Conservation (phyloP, 2,888 invertebrate species). For the Drosophila diplacantha region DNA sequence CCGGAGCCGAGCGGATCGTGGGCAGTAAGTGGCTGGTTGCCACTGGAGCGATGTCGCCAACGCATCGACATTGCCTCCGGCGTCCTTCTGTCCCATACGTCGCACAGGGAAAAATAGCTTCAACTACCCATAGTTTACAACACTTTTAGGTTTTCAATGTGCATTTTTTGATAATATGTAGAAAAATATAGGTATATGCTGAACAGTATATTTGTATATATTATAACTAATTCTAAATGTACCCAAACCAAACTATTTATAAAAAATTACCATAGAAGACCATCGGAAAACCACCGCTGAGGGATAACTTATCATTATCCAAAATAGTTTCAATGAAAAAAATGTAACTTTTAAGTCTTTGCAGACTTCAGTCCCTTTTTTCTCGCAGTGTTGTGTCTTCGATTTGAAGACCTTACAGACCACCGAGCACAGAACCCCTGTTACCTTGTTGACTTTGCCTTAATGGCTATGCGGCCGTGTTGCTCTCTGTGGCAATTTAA, state of each 20-base stretch:
- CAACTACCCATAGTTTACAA: too few relatives aligned
- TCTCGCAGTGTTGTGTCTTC: slow-evolving; percentile 7
- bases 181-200: too few relatives aligned
- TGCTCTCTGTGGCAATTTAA: slow-evolving; percentile 66
- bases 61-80: slow-evolving; percentile 36
- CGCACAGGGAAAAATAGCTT: background rate
- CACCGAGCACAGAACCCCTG: slow-evolving; percentile 36
- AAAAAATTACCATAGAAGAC: background rate
- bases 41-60: slow-evolving; percentile 63
- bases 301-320: background rate
- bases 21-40: slow-evolving; percentile 47
- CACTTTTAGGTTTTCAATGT: too few relatives aligned
- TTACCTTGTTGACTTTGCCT: slow-evolving; percentile 62
- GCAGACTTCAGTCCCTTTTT: background rate
- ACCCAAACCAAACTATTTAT: too few relatives aligned
- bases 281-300: too few relatives aligned
- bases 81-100: slow-evolving; percentile 9
- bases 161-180: background rate
- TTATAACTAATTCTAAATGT: too few relatives aligned
- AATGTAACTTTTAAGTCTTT: background rate
- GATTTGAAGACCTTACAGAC: slow-evolving; percentile 22
- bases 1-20: slow-evolving; percentile 35
- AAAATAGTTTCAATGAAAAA: background rate
- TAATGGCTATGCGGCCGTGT: slow-evolving; percentile 62
- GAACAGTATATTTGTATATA: too few relatives aligned